Evolutionary conservation across 2,797 vertebrate species (phyloP).

Genomic region (Sebastes flavidus): DNA sequence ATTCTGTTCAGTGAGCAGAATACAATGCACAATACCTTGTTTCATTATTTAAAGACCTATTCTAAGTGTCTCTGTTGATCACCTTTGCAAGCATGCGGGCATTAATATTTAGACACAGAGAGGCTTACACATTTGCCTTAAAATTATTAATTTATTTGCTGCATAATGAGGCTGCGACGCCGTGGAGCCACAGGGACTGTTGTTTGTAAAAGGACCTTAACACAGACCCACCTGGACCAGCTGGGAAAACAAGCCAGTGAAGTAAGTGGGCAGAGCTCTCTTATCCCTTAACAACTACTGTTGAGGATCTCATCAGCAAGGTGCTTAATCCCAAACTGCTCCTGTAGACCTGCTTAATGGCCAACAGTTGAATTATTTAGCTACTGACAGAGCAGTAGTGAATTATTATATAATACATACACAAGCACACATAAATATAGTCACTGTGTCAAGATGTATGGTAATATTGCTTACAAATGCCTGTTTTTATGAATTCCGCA

Average conservation of each 20-base stretch:
- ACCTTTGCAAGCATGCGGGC: constrained; percentile 48
- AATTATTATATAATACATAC: constrained; percentile 14
- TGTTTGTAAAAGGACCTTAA: constrained; percentile 39
- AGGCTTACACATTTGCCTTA: constrained; percentile 35
- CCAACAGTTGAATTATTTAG: constrained; percentile 30
- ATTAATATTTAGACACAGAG: constrained; percentile 64
- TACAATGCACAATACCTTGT: constrained; percentile 33
- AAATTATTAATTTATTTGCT: constrained; percentile 53
- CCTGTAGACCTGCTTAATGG: constrained; percentile 37
- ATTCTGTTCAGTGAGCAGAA: constrained; percentile 51
- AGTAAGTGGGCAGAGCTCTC: constrained; percentile 16
- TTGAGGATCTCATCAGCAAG: constrained; percentile 40
- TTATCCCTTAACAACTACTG: constrained; percentile 29
- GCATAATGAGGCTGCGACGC: constrained; percentile 24
- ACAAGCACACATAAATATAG: background rate
- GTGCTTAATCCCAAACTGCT: constrained; percentile 39
- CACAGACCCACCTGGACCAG: constrained; percentile 35
- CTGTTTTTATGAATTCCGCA: background rate
- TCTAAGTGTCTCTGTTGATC: constrained; percentile 58
- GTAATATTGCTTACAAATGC: background rate
- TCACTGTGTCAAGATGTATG: background rate
- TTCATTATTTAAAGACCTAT: constrained; percentile 64
- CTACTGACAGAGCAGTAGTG: background rate
- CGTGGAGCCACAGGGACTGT: constrained; percentile 8
- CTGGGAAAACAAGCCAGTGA: constrained; percentile 29